Evolutionary conservation across 2,888 invertebrate genomes (phyloP).

Genomic region (Hybos culiciformis): DNA sequence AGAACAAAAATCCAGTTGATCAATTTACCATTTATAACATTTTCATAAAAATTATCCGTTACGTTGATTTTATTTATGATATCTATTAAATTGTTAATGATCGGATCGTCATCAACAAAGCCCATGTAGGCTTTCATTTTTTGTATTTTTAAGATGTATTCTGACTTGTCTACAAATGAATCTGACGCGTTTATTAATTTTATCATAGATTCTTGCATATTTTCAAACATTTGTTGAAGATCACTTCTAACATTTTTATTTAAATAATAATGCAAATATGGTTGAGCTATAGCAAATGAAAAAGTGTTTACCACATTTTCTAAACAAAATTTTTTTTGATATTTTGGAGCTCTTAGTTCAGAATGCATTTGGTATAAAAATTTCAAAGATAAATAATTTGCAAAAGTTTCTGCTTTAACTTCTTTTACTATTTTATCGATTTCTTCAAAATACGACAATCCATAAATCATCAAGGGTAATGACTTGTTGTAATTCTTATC

Average conservation of each 20-base stretch:
- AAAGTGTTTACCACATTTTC: neutral
- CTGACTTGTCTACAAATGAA: neutral
- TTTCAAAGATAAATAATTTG: constrained; percentile 5
- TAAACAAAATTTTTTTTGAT: neutral
- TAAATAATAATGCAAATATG: neutral
- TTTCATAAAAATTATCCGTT: neutral
- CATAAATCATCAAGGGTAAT: neutral
- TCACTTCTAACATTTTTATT: neutral
- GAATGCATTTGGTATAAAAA: neutral
- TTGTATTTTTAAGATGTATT: constrained; percentile 1
- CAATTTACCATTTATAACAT: neutral
- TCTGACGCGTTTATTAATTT: neutral
- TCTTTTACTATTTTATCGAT: neutral
- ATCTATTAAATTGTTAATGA: neutral
- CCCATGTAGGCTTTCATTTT: neutral
- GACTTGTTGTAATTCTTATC: neutral
- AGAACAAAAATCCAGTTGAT: too few species aligned
- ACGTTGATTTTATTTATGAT: neutral
- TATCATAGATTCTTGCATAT: neutral
- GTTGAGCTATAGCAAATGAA: neutral
- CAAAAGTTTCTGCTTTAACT: constrained; percentile 1
- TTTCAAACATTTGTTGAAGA: neutral
- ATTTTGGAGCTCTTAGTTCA: neutral
- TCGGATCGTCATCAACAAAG: neutral
- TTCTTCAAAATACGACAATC: neutral